A percentile compares a stretch with the other conserved stretches of the same genome.
Evolutionary conservation across 2,888 invertebrate genomes (phyloP).

Genomic region (Belgica antarctica): DNA sequence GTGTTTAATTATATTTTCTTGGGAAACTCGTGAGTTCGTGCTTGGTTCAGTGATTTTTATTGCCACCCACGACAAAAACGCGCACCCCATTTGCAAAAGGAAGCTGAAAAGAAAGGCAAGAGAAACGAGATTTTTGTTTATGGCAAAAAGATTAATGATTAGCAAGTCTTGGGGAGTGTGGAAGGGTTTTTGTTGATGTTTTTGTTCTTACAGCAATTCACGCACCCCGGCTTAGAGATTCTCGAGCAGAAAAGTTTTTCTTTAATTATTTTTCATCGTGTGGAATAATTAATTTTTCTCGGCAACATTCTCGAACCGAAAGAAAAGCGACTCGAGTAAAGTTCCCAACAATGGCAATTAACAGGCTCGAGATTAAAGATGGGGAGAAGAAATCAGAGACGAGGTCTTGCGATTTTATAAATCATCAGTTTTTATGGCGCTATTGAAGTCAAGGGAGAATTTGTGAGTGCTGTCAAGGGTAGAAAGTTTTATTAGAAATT

Average conservation of each 20-base stretch:
- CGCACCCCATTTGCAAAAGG: slow-evolving; percentile 18
- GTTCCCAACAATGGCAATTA: slow-evolving; percentile 9
- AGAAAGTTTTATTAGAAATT: too few species aligned
- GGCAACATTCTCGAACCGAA: background rate
- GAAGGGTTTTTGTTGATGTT: background rate
- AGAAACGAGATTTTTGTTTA: slow-evolving; percentile 20
- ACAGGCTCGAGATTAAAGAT: background rate
- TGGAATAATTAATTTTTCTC: slow-evolving; percentile 26
- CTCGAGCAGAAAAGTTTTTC: slow-evolving; percentile 20
- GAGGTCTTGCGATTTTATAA: too few species aligned
- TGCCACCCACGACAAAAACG: background rate
- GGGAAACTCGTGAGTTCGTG: background rate
- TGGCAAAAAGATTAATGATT: slow-evolving; percentile 27
- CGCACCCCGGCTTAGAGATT: background rate
- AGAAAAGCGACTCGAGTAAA: background rate
- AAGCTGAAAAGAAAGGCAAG: slow-evolving; percentile 1
- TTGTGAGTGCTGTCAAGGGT: too few species aligned
- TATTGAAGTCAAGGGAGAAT: too few species aligned
- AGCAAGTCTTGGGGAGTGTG: too few species aligned
- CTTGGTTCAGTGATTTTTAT: slow-evolving; percentile 23
- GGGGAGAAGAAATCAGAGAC: background rate
- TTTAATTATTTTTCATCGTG: slow-evolving; percentile 21
- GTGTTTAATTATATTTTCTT: slow-evolving; percentile 22
- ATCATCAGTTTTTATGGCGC: slow-evolving; percentile 16
- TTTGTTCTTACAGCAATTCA: slow-evolving; percentile 13